Conservation (phyloP, 2,113 vertebrate species). For the Neomonachus schauinslandi region DNA sequence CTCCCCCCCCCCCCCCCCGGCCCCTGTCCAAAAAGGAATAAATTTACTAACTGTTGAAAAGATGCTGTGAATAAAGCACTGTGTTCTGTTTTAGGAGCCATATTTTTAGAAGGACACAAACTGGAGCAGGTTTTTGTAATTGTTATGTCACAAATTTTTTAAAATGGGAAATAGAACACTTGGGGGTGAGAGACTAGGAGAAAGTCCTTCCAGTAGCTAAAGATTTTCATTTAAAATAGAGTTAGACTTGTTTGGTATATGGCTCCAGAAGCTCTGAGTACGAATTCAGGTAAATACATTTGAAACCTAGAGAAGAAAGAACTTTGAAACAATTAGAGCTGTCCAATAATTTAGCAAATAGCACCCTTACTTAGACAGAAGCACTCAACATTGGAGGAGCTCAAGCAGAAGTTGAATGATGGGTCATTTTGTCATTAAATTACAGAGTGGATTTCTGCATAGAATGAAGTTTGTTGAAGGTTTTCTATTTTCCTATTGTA, state of each 20-base stretch:
- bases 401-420: not conserved
- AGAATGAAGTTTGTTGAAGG: not conserved
- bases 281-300: not conserved
- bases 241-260: constrained; percentile 4
- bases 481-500: not conserved
- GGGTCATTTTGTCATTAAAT: constrained; percentile 26
- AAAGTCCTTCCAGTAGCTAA: not conserved
- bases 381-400: not conserved
- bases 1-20: not conserved
- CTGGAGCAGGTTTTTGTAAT: constrained; percentile 29
- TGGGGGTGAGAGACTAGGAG: not conserved
- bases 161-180: not conserved
- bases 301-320: not conserved
- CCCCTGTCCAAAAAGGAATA: not conserved
- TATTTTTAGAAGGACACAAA: constrained; percentile 21
- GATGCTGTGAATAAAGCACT: not conserved
- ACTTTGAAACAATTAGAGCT: not conserved
- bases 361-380: not conserved
- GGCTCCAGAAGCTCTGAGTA: not conserved
- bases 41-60: constrained; percentile 31
- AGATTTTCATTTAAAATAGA: not conserved
- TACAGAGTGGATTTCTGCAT: not conserved
- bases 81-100: not conserved
- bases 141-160: not conserved
- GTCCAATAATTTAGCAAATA: not conserved